Evolutionary conservation across 53 echinoderm and acorn worm genomes (phyloP).

Genomic region (Actinopyga echinites): DNA sequence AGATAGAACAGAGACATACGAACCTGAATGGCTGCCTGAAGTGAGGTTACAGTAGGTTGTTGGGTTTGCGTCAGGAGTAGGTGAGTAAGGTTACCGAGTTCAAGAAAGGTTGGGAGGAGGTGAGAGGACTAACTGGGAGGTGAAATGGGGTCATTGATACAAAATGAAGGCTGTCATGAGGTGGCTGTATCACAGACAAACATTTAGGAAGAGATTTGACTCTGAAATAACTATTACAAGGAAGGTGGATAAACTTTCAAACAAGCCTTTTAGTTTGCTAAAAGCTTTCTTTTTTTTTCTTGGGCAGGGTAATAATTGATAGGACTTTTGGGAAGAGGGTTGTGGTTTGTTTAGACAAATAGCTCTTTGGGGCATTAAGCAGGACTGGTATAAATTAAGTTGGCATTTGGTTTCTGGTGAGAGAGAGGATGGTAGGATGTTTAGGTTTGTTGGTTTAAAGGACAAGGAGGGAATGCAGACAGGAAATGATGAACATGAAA

Average conservation of each 20-base stretch:
- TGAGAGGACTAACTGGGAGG: constrained; percentile 28
- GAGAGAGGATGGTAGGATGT: constrained; percentile 9
- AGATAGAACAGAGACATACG: not conserved
- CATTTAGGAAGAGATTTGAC: constrained; percentile 6
- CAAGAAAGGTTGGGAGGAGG: constrained; percentile 23
- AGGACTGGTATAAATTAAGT: constrained; percentile 11
- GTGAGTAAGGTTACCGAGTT: constrained; percentile 23
- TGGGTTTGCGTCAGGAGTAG: not conserved
- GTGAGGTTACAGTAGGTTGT: constrained; percentile 18
- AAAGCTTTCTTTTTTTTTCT: not conserved
- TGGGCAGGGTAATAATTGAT: constrained; percentile 23
- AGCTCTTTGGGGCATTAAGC: constrained; percentile 12
- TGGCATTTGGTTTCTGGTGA: constrained; percentile 5
- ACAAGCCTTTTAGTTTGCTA: constrained; percentile 8
- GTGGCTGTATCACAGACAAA: constrained; percentile 10
- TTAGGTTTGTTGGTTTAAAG: not conserved
- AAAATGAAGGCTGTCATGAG: constrained; percentile 17
- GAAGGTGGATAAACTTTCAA: constrained; percentile 32
- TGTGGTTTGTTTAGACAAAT: constrained; percentile 37
- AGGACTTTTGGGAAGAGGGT: not conserved
- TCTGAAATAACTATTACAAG: not conserved
- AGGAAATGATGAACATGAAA: too few relatives aligned
- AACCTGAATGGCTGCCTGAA: not conserved
- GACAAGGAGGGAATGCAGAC: not conserved
- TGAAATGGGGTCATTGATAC: constrained; percentile 25